These are phyloP conservation scores for Bombyx huttoni DNA, from an alignment of 2,888 invertebrate species.

Conservation along the genomic window DNA sequence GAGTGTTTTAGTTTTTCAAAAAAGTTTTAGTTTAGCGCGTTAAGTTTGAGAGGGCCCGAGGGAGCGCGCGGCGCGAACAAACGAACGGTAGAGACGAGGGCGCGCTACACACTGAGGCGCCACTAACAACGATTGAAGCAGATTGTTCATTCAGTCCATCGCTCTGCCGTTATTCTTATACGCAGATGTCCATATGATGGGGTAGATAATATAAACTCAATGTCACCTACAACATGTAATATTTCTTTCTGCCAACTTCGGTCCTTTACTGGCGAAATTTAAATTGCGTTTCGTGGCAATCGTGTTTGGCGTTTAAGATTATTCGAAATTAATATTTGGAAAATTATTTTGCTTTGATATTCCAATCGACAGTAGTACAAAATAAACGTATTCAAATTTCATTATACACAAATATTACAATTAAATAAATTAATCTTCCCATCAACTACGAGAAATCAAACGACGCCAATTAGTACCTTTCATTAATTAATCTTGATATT, in stretches of 20 bases:
- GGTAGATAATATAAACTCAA: conserved; percentile 32
- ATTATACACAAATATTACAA: too few relatives aligned
- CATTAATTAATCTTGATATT: not conserved
- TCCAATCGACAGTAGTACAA: too few relatives aligned
- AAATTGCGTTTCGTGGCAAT: too few relatives aligned
- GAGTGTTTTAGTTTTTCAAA: not conserved
- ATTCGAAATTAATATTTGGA: too few relatives aligned
- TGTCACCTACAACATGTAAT: not conserved
- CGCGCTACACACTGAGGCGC: conserved; percentile 56
- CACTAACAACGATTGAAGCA: conserved; percentile 6
- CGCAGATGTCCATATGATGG: conserved; percentile 57
- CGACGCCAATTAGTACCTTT: conserved; percentile 4
- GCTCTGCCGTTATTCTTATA: conserved; percentile 57
- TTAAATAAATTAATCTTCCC: too few relatives aligned
- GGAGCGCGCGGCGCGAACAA: conserved; percentile 29
- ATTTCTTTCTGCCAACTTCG: not conserved
- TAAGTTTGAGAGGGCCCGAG: conserved; percentile 25
- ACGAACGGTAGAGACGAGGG: conserved; percentile 37
- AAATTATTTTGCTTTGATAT: too few relatives aligned
- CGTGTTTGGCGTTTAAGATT: too few relatives aligned
- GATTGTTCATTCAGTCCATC: conserved; percentile 59
- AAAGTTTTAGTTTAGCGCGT: conserved; percentile 1
- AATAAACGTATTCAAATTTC: too few relatives aligned
- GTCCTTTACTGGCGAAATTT: too few relatives aligned
- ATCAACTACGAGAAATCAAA: conserved; percentile 1